Evolutionary conservation across 37 sponge, comb jelly and placozoan genomes (phyloP).

Genomic region (Cliona cf. orientalis): DNA sequence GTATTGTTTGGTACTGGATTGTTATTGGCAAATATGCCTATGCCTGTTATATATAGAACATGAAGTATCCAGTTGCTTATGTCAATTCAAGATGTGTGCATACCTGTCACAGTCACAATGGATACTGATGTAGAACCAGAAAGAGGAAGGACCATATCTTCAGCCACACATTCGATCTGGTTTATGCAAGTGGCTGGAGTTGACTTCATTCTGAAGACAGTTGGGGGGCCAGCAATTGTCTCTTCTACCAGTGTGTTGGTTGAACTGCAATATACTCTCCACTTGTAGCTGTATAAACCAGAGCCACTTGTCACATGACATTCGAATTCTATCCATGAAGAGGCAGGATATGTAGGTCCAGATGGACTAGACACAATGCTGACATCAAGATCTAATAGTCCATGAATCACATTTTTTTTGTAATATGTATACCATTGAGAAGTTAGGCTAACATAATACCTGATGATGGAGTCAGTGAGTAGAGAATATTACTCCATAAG

Average conservation of each 20-base stretch:
- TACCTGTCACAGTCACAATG: conserved; percentile 16
- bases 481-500: conserved; percentile 9
- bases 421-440: background rate
- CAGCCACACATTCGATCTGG: conserved; percentile 12
- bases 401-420: no score
- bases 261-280: conserved; percentile 26
- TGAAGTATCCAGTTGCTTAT: no score
- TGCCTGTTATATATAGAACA: background rate
- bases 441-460: no score
- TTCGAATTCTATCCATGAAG: conserved; percentile 13
- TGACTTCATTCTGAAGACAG: conserved; percentile 10
- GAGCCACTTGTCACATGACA: conserved; percentile 6
- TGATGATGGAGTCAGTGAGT: conserved; percentile 6
- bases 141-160: conserved; percentile 13
- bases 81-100: background rate
- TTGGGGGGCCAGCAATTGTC: background rate
- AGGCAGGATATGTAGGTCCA: conserved; percentile 15
- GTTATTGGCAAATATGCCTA: conserved; percentile 30
- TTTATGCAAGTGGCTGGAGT: conserved; percentile 14
- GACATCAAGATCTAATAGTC: background rate
- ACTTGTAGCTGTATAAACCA: conserved; percentile 14
- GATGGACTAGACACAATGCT: conserved; percentile 2
- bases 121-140: conserved; percentile 8
- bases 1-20: conserved; percentile 18
- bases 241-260: background rate